Base-by-base conservation (phyloP, 2,797 vertebrate species). In the Tokudaia muenninki region DNA sequence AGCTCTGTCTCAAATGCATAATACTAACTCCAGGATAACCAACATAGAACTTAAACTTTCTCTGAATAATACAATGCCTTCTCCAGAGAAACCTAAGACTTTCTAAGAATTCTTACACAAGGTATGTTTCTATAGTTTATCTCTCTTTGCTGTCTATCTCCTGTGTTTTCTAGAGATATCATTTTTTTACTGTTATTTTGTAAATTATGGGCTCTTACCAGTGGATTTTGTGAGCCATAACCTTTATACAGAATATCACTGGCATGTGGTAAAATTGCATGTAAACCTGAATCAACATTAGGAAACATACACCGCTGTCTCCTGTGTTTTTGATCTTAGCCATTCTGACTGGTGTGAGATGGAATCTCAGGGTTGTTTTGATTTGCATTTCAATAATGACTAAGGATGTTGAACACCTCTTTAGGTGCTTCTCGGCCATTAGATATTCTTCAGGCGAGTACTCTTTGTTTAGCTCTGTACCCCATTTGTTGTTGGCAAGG, bases 101-200 rank as follows among this genome's bases (percentile, higher is more conserved):
- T 94, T 95, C 59, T 29, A 94, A 50, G 41, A 89, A 91, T 84
- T 78, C 29, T 79, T 95, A 75, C 87, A 67, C 0, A 0, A 21
- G 26, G 10, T 84, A 17, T 16, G 4, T 87, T 89, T 96, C 95
- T 81, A 44, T 70, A 82, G 7, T 52, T 94, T 5, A 74, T 44
- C 24, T 37, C 8, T 11, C 55, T 77, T 79, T 19, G n/a, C 16
- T 81, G 37, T 61, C 22, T 44, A 9, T 94, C 24, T 74, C 16
- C 24, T 96, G 61, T 87, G 47, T 95, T 37, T 87, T 67, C 9
- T 16, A 47, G 13, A 41, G 75, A 80, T n/a, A 9, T 50, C 22
- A n/a, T 80, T 96, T 88, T 88, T 31, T 29, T 72, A 41, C 59
- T 59, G 47, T 84, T 50, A 75, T 92, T 96, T 90, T 94, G 65